These are phyloP conservation scores for Argyrosomus japonicus DNA, from an alignment of 2,113 vertebrate species.

Conservation along the genomic window DNA sequence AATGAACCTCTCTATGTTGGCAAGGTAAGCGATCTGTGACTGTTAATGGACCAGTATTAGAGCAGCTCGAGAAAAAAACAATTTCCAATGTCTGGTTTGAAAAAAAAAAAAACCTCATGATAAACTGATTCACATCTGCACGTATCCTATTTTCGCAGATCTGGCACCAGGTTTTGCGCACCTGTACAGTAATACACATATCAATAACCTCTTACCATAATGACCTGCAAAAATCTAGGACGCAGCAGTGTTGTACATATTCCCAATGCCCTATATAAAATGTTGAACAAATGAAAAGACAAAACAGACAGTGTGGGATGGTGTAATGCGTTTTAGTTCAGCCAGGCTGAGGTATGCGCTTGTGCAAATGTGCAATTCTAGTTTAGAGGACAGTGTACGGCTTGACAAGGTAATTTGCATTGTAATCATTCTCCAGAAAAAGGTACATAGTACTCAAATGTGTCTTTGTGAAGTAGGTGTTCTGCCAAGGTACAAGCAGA, in stretches of 20 bases:
- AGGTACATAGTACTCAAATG: constrained; percentile 48
- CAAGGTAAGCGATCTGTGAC: constrained; percentile 88
- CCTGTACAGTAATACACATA: constrained; percentile 42
- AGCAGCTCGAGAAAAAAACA: background rate
- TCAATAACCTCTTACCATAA: constrained; percentile 62
- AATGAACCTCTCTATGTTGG: constrained; percentile 97
- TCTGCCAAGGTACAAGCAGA: constrained; percentile 48
- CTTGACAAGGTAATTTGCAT: constrained; percentile 68
- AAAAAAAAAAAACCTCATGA: background rate
- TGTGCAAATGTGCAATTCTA: constrained; percentile 27
- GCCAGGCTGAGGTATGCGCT: constrained; percentile 14
- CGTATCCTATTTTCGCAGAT: constrained; percentile 11
- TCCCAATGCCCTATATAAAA: constrained; percentile 58
- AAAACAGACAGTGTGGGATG: constrained; percentile 41
- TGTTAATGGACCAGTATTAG: constrained; percentile 18
- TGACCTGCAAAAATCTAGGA: constrained; percentile 64
- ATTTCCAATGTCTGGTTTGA: background rate
- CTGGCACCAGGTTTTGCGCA: constrained; percentile 14
- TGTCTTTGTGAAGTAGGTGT: constrained; percentile 52
- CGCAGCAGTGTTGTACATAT: constrained; percentile 48
- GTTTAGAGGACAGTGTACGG: constrained; percentile 26
- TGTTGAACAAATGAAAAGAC: constrained; percentile 51
- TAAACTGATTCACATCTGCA: constrained; percentile 1
- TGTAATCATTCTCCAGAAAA: constrained; percentile 49
- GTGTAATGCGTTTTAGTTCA: constrained; percentile 10